phyloP scores from a whole-genome alignment of 2,113 vertebrate species.

The Ictidomys tridecemlineatus region DNA sequence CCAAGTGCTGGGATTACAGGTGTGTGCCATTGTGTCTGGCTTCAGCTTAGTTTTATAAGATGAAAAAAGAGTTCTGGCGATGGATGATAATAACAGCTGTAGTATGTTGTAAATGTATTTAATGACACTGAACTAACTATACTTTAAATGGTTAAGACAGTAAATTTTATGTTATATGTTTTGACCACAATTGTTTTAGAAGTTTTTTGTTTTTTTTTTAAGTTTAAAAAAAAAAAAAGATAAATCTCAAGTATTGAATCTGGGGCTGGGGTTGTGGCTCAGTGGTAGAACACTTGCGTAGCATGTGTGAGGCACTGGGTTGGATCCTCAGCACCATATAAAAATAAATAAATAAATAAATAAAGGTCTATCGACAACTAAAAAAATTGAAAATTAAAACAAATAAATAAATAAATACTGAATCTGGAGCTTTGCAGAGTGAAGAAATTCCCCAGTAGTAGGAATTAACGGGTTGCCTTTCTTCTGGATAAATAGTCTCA shows the following conservation, averaged over 20 bases:
- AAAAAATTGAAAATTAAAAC: no score
- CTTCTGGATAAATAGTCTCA: conserved; percentile 6
- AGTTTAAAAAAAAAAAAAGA: neutral
- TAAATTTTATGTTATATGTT: neutral
- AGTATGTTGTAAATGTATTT: neutral
- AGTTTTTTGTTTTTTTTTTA: no score
- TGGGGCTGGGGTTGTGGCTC: neutral
- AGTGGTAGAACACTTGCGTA: no score
- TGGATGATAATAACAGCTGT: neutral
- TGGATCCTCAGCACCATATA: no score
- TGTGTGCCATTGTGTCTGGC: no score
- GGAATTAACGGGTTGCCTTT: neutral
- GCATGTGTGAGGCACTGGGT: no score
- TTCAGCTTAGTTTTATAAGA: neutral
- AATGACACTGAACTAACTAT: neutral
- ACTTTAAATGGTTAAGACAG: neutral
- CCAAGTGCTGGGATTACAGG: no score
- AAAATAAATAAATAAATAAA: no score
- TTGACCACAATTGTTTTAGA: neutral
- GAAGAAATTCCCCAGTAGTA: neutral
- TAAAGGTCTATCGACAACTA: no score
- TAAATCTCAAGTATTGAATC: neutral
- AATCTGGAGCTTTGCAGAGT: neutral
- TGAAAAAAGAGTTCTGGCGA: neutral
- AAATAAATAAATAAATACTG: no score